Evolutionary conservation across 2,888 invertebrate genomes (phyloP).

Genomic region (Philaethria dido): DNA sequence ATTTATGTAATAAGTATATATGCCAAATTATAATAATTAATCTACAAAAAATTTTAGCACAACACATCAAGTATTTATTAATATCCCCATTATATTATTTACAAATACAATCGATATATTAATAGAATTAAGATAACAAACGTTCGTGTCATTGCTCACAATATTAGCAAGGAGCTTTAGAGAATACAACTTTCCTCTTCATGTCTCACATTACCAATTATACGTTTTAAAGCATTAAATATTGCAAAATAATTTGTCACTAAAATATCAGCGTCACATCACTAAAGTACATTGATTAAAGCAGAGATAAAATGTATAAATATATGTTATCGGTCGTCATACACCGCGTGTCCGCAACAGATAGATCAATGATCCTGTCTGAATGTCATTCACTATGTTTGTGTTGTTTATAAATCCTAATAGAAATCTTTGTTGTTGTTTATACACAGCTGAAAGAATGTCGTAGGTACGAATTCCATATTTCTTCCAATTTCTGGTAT

Average conservation of each 20-base stretch:
- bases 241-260: constrained; percentile 2
- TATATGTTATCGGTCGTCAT: constrained; percentile 44
- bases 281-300: constrained; percentile 22
- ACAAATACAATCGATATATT: background rate
- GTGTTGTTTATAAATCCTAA: constrained; percentile 51
- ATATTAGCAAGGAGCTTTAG: background rate
- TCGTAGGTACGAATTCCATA: background rate
- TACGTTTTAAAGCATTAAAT: background rate
- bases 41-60: too few relatives aligned
- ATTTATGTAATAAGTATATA: too few relatives aligned
- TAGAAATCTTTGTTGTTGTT: constrained; percentile 35
- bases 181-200: background rate
- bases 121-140: background rate
- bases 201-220: background rate
- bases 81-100: background rate
- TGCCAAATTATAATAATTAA: too few relatives aligned
- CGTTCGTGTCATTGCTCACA: background rate
- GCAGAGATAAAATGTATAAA: constrained; percentile 39
- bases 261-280: constrained; percentile 25
- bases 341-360: constrained; percentile 46
- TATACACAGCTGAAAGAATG: too few relatives aligned
- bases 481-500: background rate
- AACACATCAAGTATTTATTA: too few relatives aligned
- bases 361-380: constrained; percentile 68
- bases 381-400: constrained; percentile 70